Conservation (phyloP, 2,113 vertebrate species). For the Xenopus laevis region DNA sequence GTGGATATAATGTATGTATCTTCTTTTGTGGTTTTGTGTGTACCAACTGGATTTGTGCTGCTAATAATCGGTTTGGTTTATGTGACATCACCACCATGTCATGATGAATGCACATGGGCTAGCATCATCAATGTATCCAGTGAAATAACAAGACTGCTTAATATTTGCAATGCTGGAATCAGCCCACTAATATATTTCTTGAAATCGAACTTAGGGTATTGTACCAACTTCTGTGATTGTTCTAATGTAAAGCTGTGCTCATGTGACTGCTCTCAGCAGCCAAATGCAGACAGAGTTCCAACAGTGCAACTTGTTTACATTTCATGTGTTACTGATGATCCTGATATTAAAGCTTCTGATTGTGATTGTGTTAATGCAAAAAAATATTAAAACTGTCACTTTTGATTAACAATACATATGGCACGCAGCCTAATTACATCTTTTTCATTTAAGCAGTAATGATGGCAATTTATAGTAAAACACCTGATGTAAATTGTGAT, state of each 20-base stretch:
- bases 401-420: too few relatives aligned
- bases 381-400: too few relatives aligned
- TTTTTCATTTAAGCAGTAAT: too few relatives aligned
- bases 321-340: conserved; percentile 13
- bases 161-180: conserved; percentile 18
- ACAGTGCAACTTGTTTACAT: conserved; percentile 25
- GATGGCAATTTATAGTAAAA: too few relatives aligned
- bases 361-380: background rate
- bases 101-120: conserved; percentile 21
- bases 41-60: conserved; percentile 4
- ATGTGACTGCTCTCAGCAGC: conserved; percentile 15
- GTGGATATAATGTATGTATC: conserved; percentile 20
- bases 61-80: conserved; percentile 16
- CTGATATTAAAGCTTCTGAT: background rate
- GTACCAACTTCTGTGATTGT: conserved; percentile 19
- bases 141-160: conserved; percentile 16
- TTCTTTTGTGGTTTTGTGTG: conserved; percentile 13
- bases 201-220: conserved; percentile 2
- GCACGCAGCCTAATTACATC: too few relatives aligned
- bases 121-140: conserved; percentile 14
- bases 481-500: too few relatives aligned
- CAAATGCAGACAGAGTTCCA: conserved; percentile 4
- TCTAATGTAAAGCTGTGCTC: conserved; percentile 8
- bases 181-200: conserved; percentile 25
- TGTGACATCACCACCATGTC: conserved; percentile 16